Base-by-base conservation (phyloP, 2,113 vertebrate genomes). In the Hystrix brachyura region DNA sequence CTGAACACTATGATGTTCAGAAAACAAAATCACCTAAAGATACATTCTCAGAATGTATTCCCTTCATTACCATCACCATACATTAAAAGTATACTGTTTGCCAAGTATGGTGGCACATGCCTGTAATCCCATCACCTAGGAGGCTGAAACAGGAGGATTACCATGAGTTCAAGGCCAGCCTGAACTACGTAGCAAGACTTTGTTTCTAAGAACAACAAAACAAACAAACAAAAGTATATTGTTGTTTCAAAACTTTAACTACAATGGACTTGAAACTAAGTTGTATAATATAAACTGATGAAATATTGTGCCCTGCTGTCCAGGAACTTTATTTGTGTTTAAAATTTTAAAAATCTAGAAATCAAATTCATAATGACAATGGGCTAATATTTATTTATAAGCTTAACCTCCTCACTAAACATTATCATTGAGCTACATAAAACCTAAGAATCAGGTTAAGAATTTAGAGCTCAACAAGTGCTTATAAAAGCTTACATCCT, bases 161-260 rank as follows among this genome's bases (percentile, higher is more conserved):
- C 14, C 0, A 7, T 14, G 46, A 48, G 27, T 51, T 78, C 25
- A 17, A 78, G 46, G 48, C 74, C 46, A 78, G 7, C 13, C 27
- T 51, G 46, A 51, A 32, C 27, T 29, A 78, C 46, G 29, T 4
- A 76, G 5, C 11, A 11, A 51, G n/a, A 43, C 7, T 21, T 8
- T 32, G 27, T 78, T 27, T 78, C 48, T 51, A 78, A 78, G 46
- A 78, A 78, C 74, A 51, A 29, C 14, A 27, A 46, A 27, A 38
- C 13, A 34, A 15, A 67, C 5, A 25, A 72, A 71, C 74, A 86
- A 82, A 93, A 79, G 18, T 67, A 21, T 48, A 60, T 21, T 79
- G 96, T 92, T 87, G 27, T 72, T 94, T 87, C 60, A 85, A 81
- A 81, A 93, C 3, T 43, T 79, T 89, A 74, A 93, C 53, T 87